Base-by-base conservation (phyloP, 2,888 invertebrate genomes). In the Ophioninae sp. region DNA sequence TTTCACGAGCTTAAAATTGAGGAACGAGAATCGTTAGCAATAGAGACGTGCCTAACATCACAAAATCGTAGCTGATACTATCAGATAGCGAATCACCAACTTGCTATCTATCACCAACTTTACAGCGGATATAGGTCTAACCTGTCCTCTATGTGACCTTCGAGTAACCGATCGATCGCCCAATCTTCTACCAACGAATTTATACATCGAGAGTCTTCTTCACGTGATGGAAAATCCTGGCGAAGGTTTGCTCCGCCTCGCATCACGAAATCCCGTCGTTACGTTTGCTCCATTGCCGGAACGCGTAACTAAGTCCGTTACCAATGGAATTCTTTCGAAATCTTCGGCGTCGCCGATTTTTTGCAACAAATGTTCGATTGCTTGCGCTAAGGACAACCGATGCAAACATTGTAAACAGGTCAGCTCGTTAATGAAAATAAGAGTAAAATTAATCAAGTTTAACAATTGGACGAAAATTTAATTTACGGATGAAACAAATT, bases 391-490 rank as follows among this genome's bases (percentile, higher is more conserved):
- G 65, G 89, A 91, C 64, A 90, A 91, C 80, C 88, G 86, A 68
- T 95, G 95, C 87, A 93, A 94, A 86, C 95, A 95, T 91, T 95
- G 95, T 90, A 94, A 94, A 91, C 93, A 95, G 94, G 95, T 95
- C 90, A 91, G 87, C 37, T 30, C n/a, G 17, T 64, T 9, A 39
- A 13, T n/a, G 39, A 37, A 17, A 20, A 51, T 13, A 39, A n/a
- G 30, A 63, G 23, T 2, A 5, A 64, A 64, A 74, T 51, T 2
- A 59, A 6, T 8, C 5, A 20, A 61, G 2, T 44, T 20, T 59
- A 17, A 51, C 13, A 51, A 51, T 10, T 17, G 17, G 51, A 51
- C 39, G 7, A 51, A 44, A 13, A 63, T 13, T 17, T 13, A 2
- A 10, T 0, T 17, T 17, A 51, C 13, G 6, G 0, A 17, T 51